A percentile compares a stretch with the other conserved stretches of the same genome.
phyloP scores from a whole-genome alignment of 2,113 vertebrate genomes.

The Podilymbus podiceps region DNA sequence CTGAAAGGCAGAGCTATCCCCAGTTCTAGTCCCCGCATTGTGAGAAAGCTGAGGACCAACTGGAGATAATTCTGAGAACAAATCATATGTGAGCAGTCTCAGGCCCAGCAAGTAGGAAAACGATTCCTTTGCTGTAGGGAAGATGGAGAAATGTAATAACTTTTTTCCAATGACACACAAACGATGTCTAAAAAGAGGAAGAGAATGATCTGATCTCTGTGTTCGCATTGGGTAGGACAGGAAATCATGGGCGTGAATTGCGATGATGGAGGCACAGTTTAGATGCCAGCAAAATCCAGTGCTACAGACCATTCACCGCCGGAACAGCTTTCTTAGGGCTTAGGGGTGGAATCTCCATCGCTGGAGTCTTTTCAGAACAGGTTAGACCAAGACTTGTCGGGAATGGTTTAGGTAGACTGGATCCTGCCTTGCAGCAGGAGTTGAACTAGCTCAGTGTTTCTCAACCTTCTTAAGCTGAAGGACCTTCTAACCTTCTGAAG shows the following conservation, averaged over 20 bases:
- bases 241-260: neutral
- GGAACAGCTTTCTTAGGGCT: neutral
- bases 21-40: neutral
- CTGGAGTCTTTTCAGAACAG: neutral
- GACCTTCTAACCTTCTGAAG: neutral
- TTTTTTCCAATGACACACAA: neutral
- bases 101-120: neutral
- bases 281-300: neutral
- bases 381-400: neutral
- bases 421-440: neutral
- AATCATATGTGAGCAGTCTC: neutral
- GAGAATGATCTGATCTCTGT: neutral
- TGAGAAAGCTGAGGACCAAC: neutral
- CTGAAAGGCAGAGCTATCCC: neutral
- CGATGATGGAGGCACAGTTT: neutral
- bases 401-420: neutral
- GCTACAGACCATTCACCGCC: neutral
- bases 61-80: neutral
- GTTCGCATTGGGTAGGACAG: neutral
- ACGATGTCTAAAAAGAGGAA: neutral
- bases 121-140: neutral
- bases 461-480: neutral
- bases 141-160: neutral
- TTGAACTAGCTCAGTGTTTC: neutral
- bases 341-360: neutral